Conservation (phyloP, 2,888 invertebrate genomes). For the Polyommatus icarus region DNA sequence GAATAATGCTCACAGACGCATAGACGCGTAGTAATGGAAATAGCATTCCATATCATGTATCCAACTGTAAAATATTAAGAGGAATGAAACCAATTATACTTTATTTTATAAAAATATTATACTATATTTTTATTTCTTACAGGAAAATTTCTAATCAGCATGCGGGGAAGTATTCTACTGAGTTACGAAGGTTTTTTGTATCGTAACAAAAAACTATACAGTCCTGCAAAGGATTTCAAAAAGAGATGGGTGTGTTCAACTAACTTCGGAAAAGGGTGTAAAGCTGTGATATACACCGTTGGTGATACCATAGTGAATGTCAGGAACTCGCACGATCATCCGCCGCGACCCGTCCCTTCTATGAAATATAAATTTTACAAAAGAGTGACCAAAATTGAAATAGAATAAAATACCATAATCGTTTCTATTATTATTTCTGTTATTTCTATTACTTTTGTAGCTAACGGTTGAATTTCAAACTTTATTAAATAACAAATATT, state of each 20-base stretch:
- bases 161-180: conserved; percentile 50
- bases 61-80: too few species aligned
- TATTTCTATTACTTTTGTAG: background rate
- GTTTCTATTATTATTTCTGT: background rate
- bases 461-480: too few species aligned
- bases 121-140: background rate
- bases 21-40: too few species aligned
- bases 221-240: background rate
- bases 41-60: too few species aligned
- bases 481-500: too few species aligned
- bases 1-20: too few species aligned
- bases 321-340: conserved; percentile 35
- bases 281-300: conserved; percentile 22
- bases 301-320: conserved; percentile 22
- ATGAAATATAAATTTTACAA: background rate
- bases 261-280: conserved; percentile 6
- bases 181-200: conserved; percentile 50
- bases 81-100: too few species aligned
- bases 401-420: background rate
- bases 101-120: too few species aligned
- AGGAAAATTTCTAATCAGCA: conserved; percentile 45
- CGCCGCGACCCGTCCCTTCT: background rate
- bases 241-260: conserved; percentile 30
- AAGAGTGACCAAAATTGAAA: background rate
- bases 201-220: conserved; percentile 41